These are phyloP conservation scores for Hystrix brachyura DNA, from an alignment of 2,113 vertebrate species.

Conservation along the genomic window DNA sequence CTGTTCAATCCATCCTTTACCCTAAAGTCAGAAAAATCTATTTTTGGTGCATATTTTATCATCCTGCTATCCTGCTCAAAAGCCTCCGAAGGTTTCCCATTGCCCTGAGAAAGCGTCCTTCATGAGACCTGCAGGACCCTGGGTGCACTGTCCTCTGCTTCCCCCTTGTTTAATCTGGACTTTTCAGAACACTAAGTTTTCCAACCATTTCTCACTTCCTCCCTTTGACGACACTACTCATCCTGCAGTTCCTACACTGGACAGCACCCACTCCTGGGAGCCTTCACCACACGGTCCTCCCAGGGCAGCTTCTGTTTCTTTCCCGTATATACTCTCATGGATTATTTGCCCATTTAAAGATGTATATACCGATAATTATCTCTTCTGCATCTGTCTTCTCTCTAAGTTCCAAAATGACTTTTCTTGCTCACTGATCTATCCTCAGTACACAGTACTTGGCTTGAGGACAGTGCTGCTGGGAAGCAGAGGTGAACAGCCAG, in stretches of 20 bases:
- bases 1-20: background rate
- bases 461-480: background rate
- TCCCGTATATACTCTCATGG: background rate
- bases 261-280: background rate
- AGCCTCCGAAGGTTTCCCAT: background rate
- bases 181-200: background rate
- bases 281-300: background rate
- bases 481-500: background rate
- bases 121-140: background rate
- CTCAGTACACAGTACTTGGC: background rate
- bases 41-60: background rate
- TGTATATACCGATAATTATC: background rate
- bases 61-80: background rate
- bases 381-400: background rate
- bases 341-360: background rate
- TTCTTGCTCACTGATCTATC: background rate
- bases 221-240: background rate
- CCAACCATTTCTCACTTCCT: background rate
- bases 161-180: background rate
- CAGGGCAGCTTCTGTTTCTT: background rate
- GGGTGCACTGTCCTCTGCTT: too few relatives aligned
- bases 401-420: background rate
- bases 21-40: background rate
- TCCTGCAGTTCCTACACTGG: background rate
- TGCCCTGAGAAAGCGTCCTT: background rate